Conservation (phyloP, 2,113 vertebrate species). For the Monarcha castaneiventris region DNA sequence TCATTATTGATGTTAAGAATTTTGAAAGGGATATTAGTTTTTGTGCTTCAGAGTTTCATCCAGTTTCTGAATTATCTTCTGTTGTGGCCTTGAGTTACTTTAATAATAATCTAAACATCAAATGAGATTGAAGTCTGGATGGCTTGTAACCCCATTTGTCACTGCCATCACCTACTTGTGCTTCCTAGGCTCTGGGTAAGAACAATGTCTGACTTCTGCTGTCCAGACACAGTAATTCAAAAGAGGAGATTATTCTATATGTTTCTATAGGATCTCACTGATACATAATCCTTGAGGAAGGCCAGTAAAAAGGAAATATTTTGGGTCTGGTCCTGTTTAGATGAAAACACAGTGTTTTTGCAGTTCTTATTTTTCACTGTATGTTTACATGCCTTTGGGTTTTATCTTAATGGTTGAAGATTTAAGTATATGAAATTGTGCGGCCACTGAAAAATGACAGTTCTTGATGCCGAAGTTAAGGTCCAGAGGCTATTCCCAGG, state of each 20-base stretch:
- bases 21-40: background rate
- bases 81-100: background rate
- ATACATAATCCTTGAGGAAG: background rate
- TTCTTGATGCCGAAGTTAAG: background rate
- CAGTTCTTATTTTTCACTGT: background rate
- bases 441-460: background rate
- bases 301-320: background rate
- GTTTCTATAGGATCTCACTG: background rate
- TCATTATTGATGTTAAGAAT: background rate
- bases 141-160: background rate
- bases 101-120: background rate
- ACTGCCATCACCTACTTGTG: background rate
- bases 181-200: background rate
- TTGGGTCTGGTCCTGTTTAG: background rate
- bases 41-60: background rate
- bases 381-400: background rate
- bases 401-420: background rate
- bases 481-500: background rate
- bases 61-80: background rate
- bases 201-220: background rate
- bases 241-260: background rate
- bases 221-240: background rate
- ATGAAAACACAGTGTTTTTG: background rate
- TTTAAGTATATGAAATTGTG: background rate
- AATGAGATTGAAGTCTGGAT: background rate